Percentiles rank a stretch among this genome's conserved stretches.
These are phyloP conservation scores for Trichomycterus rosablanca DNA, from an alignment of 2,113 vertebrate species.

Conservation along the genomic window DNA sequence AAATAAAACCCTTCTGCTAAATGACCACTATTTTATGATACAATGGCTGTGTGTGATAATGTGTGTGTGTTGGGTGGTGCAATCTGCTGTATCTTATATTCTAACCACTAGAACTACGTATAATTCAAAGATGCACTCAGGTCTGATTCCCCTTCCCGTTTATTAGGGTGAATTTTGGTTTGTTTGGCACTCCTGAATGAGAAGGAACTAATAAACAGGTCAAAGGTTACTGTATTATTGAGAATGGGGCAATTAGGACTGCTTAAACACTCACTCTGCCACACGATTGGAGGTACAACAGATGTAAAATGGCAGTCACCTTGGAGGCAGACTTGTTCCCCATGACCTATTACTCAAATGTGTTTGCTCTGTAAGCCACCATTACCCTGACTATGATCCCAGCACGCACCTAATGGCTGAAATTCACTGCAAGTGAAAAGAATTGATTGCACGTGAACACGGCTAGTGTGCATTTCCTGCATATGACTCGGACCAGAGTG, in stretches of 20 bases:
- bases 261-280: slow-evolving; percentile 26
- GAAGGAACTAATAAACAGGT: slow-evolving; percentile 35
- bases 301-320: slow-evolving; percentile 32
- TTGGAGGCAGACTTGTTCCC: slow-evolving; percentile 48
- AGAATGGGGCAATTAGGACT: slow-evolving; percentile 48
- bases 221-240: slow-evolving; percentile 54
- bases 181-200: not conserved
- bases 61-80: no score
- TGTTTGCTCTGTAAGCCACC: slow-evolving; percentile 74
- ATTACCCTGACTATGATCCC: slow-evolving; percentile 68
- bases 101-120: no score
- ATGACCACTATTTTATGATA: no score
- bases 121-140: no score
- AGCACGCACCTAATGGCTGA: slow-evolving; percentile 70
- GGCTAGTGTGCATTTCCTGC: slow-evolving; percentile 66
- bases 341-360: slow-evolving; percentile 72
- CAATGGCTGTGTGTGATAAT: no score
- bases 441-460: slow-evolving; percentile 75
- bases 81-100: no score
- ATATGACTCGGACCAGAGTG: slow-evolving; percentile 61
- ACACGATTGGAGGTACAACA: slow-evolving; percentile 34
- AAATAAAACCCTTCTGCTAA: no score
- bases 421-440: slow-evolving; percentile 60
- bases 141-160: no score
- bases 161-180: not conserved